Evolutionary conservation across 2,888 invertebrate genomes (phyloP).

Genomic region (Polylopha cassiicola): DNA sequence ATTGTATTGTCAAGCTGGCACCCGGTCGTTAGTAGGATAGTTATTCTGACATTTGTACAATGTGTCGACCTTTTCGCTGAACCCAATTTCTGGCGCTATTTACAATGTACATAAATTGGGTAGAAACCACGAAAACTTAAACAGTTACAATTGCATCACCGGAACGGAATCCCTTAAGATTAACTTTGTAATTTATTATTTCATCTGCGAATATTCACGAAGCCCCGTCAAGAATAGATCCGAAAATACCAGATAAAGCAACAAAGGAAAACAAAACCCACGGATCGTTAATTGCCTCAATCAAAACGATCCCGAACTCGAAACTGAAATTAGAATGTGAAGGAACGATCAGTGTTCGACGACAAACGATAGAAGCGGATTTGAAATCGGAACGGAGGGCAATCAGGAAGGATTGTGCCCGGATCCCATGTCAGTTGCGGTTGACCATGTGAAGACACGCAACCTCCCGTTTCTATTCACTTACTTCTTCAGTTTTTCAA

Average conservation of each 20-base stretch:
- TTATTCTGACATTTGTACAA: conserved; percentile 23
- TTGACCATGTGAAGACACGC: conserved; percentile 34
- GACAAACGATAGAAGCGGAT: conserved; percentile 40
- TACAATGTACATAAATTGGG: conserved; percentile 10
- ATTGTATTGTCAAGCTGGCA: conserved; percentile 23
- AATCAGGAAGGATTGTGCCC: conserved; percentile 54
- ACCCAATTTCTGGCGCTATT: conserved; percentile 14
- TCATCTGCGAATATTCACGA: too few species aligned
- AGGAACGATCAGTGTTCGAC: conserved; percentile 32
- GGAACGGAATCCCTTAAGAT: too few species aligned
- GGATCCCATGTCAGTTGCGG: conserved; percentile 45
- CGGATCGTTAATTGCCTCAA: conserved; percentile 13
- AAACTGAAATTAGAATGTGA: conserved; percentile 29
- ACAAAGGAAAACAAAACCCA: conserved; percentile 10
- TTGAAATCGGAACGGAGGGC: conserved; percentile 52
- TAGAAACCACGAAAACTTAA: conserved; percentile 2
- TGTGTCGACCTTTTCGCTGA: conserved; percentile 20
- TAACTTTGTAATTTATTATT: too few species aligned
- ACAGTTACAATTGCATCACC: conserved; percentile 3
- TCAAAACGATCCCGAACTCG: conserved; percentile 13
- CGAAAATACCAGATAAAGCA: too few species aligned
- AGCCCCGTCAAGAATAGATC: too few species aligned
- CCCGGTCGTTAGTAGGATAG: conserved; percentile 20
- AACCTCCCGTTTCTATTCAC: conserved; percentile 24
- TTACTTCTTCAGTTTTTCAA: conserved; percentile 25